Evolutionary conservation across 2,888 invertebrate species (phyloP), one percentile per base, ranked within the genome.

Genomic region (Nomada hirtipes): DNA sequence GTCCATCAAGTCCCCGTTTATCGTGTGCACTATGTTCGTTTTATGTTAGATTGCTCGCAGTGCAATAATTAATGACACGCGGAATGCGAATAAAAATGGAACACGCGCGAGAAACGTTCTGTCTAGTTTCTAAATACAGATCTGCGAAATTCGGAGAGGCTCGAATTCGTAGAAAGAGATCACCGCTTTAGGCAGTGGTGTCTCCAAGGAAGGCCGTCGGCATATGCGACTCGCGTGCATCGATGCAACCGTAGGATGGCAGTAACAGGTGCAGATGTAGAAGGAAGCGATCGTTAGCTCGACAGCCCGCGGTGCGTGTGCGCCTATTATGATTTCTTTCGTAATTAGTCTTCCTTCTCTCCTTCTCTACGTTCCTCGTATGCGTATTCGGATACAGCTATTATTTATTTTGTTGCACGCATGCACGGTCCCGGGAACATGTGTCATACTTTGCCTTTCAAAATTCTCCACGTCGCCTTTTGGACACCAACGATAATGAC

Each of bases 141-240:
- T 59, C 47, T 15, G 29, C 26, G 29, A 65, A 77, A 73, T 73
- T 60, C 15, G 52, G 29, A 15, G 23, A 52, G 50, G 29, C 44
- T 20, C 26, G 44, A 53, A 42, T 13, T 57, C 52, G 36, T 11
- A 20, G 72, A 73, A 64, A 50, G 67, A 59, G 55, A 61, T 42
- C 55, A 74, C 57, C 57, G 86, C 89, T 89, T 83, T 74, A 84
- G 85, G 89, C 88, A 69, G 79, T 88, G 85, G 86, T 86, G 87
- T 90, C 86, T 85, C 88, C 83, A 82, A 85, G 84, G 86, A 88
- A 88, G 88, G 85, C 88, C 89, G 86, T 90, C 88, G 90, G 92
- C 92, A 93, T 92, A 92, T 93, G 92, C 88, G 91, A 91, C 89
- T 92, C 90, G 92, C 92, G 92, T 92, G 92, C 92, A 90, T 82